phyloP scores from a whole-genome alignment of 2,888 invertebrate species.

The Boloria selene region DNA sequence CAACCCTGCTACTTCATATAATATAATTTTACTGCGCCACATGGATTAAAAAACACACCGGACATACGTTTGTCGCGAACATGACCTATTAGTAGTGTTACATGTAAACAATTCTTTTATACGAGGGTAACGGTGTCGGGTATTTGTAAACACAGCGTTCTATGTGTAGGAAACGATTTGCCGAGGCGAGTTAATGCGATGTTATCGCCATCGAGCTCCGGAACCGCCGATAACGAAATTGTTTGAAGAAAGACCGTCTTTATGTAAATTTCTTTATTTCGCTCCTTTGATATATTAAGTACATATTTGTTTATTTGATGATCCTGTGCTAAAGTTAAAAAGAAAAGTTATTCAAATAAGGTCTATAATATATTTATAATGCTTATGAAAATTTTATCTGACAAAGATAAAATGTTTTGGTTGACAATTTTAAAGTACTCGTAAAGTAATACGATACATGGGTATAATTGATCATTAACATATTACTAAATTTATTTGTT shows the following conservation, averaged over 20 bases:
- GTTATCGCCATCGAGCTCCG: constrained; percentile 52
- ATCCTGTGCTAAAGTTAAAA: constrained; percentile 1
- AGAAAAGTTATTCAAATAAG: constrained; percentile 2
- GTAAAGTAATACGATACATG: too few relatives aligned
- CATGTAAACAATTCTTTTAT: constrained; percentile 29
- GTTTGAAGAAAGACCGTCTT: constrained; percentile 39
- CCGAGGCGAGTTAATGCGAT: constrained; percentile 51
- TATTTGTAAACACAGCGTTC: constrained; percentile 45
- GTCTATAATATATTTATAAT: neutral
- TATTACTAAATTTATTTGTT: too few relatives aligned
- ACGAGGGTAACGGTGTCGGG: constrained; percentile 35
- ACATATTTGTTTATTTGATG: constrained; percentile 13
- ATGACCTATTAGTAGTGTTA: constrained; percentile 18
- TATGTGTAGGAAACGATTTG: constrained; percentile 52
- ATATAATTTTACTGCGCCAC: too few relatives aligned
- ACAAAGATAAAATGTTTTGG: too few relatives aligned
- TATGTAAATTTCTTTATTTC: constrained; percentile 32
- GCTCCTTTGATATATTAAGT: constrained; percentile 12
- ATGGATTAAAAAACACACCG: too few relatives aligned
- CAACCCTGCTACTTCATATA: too few relatives aligned
- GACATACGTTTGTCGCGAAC: neutral
- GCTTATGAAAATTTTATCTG: too few relatives aligned
- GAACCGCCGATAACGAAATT: constrained; percentile 48
- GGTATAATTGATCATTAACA: too few relatives aligned
- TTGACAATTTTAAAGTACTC: too few relatives aligned